phyloP scores from a whole-genome alignment of 2,113 vertebrate genomes.

The Micromys minutus region DNA sequence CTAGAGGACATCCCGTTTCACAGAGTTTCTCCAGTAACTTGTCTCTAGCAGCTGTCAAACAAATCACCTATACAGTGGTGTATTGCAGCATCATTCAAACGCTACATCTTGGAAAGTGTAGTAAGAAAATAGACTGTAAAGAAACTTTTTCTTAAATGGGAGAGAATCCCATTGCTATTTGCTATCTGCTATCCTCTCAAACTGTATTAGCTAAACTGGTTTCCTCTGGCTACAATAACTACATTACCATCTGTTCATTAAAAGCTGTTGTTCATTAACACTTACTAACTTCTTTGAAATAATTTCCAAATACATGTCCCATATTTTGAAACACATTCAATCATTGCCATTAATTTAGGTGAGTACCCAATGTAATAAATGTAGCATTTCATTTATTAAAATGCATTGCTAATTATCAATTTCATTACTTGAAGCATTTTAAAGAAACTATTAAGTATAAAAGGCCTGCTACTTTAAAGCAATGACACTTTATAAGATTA shows the following conservation, averaged over 20 bases:
- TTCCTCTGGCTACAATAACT: conserved; percentile 62
- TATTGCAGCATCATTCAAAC: conserved; percentile 3
- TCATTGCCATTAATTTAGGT: conserved; percentile 6
- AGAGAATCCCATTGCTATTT: background rate
- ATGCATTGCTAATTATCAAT: background rate
- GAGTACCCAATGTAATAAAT: background rate
- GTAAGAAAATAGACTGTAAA: conserved; percentile 50
- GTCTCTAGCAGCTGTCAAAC: conserved; percentile 42
- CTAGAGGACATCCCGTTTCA: conserved; percentile 67
- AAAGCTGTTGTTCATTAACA: conserved; percentile 61
- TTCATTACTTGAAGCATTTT: conserved; percentile 6
- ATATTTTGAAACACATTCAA: conserved; percentile 19
- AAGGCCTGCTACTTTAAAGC: background rate
- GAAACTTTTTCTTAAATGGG: background rate
- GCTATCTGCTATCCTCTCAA: conserved; percentile 49
- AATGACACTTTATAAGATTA: background rate
- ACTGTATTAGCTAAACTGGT: conserved; percentile 35
- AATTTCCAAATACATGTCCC: conserved; percentile 34
- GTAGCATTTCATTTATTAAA: background rate
- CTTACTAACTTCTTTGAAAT: conserved; percentile 49
- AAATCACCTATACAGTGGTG: background rate
- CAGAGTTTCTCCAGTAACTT: background rate
- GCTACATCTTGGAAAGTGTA: background rate
- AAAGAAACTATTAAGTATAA: background rate
- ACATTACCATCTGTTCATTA: conserved; percentile 63